Base-by-base conservation (phyloP, 37 sponge, comb jelly and placozoan genomes). In the Haliclona indistincta region DNA sequence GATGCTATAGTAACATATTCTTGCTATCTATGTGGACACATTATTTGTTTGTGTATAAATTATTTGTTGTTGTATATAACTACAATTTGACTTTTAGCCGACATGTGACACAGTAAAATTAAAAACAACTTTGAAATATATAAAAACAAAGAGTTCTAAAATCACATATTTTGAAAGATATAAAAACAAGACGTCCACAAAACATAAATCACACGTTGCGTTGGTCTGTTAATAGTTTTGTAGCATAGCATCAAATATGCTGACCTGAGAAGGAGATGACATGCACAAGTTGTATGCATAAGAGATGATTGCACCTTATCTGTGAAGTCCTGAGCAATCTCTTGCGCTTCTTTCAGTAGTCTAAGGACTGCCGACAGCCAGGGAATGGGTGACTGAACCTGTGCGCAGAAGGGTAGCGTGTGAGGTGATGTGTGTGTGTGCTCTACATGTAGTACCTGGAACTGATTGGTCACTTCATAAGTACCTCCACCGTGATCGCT, bases 241-340 rank as follows among this genome's bases (percentile, higher is more conserved):
- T 2, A 2, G 8, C 33, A 71, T 15, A 1, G 10, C 52, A 19
- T 37, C 40, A 64, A 13, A 52, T 28, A 49, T 32, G 13, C 35
- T 63, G 6, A 63, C 64, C 64, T 63, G 34, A 20, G 35, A 4
- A 63, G 29, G 1, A 10, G 34, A 3, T 2, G 35, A 1, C 1
- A 63, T 63, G 3, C 4, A 2, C 3, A 63, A 4, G 6, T 20
- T 2, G 5, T 1, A 26, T 10, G 3, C 4, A 29, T 43, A 42
- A 4, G 43, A 45, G 36, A 38, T 22, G n/a, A n/a, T 17, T 49
- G 5, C 42, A 91, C 91, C 79, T 91, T 91, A 41, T 91, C 91
- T 26, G 78, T 85, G 64, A 91, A 68, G 26, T 91, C 91, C 30
- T 91, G 91, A 15, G 76, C 45, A 40, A 91, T 38, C 33, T 70